Base-by-base conservation (phyloP, 2,797 vertebrate genomes). In the Dipus sagitta region DNA sequence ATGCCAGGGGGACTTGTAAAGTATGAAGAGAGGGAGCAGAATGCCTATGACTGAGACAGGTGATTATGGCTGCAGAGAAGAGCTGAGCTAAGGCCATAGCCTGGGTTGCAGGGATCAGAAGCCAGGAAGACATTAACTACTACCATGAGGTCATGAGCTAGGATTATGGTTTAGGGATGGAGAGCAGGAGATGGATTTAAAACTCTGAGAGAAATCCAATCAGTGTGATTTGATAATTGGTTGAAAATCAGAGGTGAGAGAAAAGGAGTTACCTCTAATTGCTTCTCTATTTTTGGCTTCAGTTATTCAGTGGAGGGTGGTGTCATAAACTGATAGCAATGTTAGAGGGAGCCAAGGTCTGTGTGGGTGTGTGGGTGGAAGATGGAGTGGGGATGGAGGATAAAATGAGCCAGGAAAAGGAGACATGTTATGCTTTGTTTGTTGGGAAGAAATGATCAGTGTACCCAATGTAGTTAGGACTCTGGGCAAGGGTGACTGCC, bases 191-290 rank as follows among this genome's bases (percentile, higher is more conserved):
- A 54, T 68, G 26, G 26, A 81, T 47, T 15, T 84, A 92, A 77
- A 72, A 77, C 47, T 2, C 6, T 23, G 81, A 71, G 34, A 71
- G 74, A 81, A 76, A 87, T 91, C 68, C 88, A 86, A 86, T 93
- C 77, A 67, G 65, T 62, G 67, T 71, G 60, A 68, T 81, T 71
- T 84, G 72, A 72, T 93, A 84, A 81, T 78, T 95, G 94, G 47
- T 75, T 91, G 83, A 82, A 79, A 76, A 28, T 28, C 76, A 54
- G 78, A 52, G 42, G 88, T n/a, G 79, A 91, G 79, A 90, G 78
- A 58, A 85, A 94, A 78, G 77, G 82, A 60, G 76, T 77, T 65
- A 20, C 87, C 60, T 76, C 42, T 78, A 79, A 71, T 86, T 76
- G 52, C 60, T 85, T 83, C 34, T 91, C 62, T 88, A 13, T 65